Percentiles rank a stretch among this genome's conserved stretches.
These are phyloP conservation scores for Phalloptychus januarius DNA, from an alignment of 2,797 vertebrate species.

Conservation along the genomic window DNA sequence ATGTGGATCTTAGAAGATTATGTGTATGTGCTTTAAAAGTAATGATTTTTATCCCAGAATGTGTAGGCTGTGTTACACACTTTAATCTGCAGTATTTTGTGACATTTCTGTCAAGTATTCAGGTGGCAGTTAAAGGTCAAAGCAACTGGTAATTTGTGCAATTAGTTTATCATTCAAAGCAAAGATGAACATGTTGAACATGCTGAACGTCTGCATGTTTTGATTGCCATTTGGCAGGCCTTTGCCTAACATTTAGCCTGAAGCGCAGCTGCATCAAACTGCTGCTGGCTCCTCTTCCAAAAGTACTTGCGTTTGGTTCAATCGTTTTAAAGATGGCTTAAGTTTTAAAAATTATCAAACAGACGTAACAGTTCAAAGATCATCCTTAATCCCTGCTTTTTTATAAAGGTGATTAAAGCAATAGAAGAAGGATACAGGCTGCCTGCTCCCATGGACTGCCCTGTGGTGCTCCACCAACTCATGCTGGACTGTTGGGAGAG, in stretches of 20 bases:
- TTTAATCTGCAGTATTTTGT: neutral
- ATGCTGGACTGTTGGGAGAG: slow-evolving; percentile 99
- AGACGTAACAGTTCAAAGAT: neutral
- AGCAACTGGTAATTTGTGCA: neutral
- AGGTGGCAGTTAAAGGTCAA: neutral
- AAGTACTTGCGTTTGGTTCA: neutral
- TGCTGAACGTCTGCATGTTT: slow-evolving; percentile 4
- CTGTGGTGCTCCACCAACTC: slow-evolving; percentile 93
- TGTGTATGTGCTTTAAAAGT: neutral
- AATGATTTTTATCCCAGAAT: neutral
- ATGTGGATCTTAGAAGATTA: neutral
- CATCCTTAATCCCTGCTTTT: neutral
- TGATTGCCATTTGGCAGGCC: slow-evolving; percentile 5
- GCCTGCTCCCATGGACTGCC: slow-evolving; percentile 97
- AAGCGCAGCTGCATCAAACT: neutral
- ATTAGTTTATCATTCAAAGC: slow-evolving; percentile 3
- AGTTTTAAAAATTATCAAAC: neutral
- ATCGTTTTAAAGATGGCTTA: neutral
- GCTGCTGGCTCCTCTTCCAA: neutral
- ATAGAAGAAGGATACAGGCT: slow-evolving; percentile 97
- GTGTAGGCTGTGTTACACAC: neutral
- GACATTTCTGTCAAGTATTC: neutral
- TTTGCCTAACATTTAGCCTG: neutral
- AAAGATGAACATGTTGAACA: neutral
- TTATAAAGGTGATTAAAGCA: slow-evolving; percentile 92